Evolutionary conservation across 1,140 invertebrate genomes (phyloP), one percentile per base, ranked within the genome.

Genomic region (Drosophila eugracilis): DNA sequence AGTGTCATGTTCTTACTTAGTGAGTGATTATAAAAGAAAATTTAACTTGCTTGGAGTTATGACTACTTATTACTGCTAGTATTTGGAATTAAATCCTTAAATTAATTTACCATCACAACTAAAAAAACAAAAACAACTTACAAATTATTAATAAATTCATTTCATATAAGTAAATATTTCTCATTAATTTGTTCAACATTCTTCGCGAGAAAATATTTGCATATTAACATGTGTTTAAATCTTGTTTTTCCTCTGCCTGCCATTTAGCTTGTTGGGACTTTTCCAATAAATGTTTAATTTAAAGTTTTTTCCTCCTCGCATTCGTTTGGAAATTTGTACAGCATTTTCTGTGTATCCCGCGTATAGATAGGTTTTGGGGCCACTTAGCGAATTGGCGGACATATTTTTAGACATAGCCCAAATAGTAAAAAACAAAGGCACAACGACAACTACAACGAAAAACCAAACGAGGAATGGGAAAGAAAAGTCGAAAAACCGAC

Each of bases 331-430:
- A 41, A 26, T 36, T 22, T 22, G 4, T 6, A 28, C 14, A 47
- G 44, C n/a, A 66, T 66, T 66, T 66, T 52, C 60, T 67, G n/a
- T 67, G 45, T 67, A 66, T 52, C 45, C 63, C 47, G 26, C 47
- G 26, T 53, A 53, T 52, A 67, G 45, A 74, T 55, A 52, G 44
- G 41, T 77, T 77, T 67, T 67, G 45, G 76, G 78, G 81, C 80
- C 81, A 84, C 80, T 84, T 84, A 84, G 62, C 73, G 81, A 85
- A 85, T 86, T 84, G 80, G 81, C 81, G 52, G 80, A 76, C 81
- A 85, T 85, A 86, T 85, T 85, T 85, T 86, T 81, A 85, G 67
- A 72, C 60, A 54, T 54, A 69, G 53, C 60, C 67, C 55, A 63
- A 78, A 78, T 66, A 83, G 62, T 73, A 81, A 83, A 76, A 81